Evolutionary conservation across 2,888 invertebrate species (phyloP), one percentile per base, ranked within the genome.

Genomic region (Eucriotettix oculatus): DNA sequence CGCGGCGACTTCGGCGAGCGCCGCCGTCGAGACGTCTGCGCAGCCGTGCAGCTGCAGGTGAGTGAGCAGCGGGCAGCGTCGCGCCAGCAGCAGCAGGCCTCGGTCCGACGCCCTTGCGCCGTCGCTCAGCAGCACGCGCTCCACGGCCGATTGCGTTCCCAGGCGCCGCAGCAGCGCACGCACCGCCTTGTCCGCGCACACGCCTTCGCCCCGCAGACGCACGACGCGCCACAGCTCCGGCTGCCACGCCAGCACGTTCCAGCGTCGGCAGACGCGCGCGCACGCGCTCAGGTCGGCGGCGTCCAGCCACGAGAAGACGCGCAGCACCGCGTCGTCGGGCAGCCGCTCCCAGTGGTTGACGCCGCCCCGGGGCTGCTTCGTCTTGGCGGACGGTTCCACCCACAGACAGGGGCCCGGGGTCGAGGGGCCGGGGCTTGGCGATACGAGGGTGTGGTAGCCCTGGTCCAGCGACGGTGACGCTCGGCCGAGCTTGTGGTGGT

Each of bases 1-100:
- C 7, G 88, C 85, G 59, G 87, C 81, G 10, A 91, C 79, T 66
- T 92, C 90, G 59, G 85, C 85, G 58, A 93, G 72, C 0, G 89
- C 84, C 55, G 84, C 79, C 67, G 90, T 89, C 58, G 88, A 85
- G 67, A 92, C 79, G 62, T 82, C 82, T 58, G 79, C 78, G 65
- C 89, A 87, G 1, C 84, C 84, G 63, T 87, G 87, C 58, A 91
- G 76, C 64, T 90, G 89, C 59, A 93, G 75, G 68, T 88, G 87
- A 9, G 88, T 85, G 61, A 93, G 75, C 70, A 89, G 87, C 1
- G 90, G 86, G 73, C 91, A 92, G 55, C 87, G 79, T 54, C 87
- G 80, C 0, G 88, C 86, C 43, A 92, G 74, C 55, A 87, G 74
- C 67, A 85, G 80, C 12, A 92, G 77, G 16, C 90, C 90, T 61